These are phyloP conservation scores for Siniperca undulata DNA, from an alignment of 2,797 vertebrate genomes.

Conservation along the genomic window DNA sequence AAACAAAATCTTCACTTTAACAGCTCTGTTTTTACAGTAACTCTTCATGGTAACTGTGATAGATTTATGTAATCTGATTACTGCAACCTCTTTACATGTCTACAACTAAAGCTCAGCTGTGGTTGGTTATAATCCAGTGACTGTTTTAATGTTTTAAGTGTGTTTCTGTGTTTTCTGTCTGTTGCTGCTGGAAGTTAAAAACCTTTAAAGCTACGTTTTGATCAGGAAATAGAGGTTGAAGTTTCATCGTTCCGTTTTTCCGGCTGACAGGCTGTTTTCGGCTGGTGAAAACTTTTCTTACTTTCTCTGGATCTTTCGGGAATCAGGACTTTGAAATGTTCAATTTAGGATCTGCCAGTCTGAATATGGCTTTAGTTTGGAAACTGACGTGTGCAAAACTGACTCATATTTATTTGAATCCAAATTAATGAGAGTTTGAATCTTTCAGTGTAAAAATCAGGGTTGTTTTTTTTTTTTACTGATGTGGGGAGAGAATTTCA, in stretches of 20 bases:
- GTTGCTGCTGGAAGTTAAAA: not conserved
- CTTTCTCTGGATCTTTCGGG: not conserved
- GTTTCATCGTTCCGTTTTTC: not conserved
- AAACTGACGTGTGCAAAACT: not conserved
- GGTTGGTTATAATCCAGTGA: slow-evolving; percentile 12
- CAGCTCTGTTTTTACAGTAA: not conserved
- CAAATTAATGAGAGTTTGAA: not conserved
- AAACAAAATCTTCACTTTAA: not conserved
- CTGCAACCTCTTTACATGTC: slow-evolving; percentile 14
- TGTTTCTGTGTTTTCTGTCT: slow-evolving; percentile 18
- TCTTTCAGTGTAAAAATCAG: not conserved
- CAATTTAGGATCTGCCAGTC: not conserved
- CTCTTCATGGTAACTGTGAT: not conserved
- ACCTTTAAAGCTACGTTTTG: not conserved
- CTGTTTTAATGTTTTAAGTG: not conserved
- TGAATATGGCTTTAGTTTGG: not conserved
- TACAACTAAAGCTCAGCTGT: not conserved
- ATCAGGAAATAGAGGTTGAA: not conserved
- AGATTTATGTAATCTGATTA: slow-evolving; percentile 27
- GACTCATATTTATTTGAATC: not conserved
- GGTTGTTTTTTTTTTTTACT: not conserved
- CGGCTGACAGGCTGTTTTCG: not conserved
- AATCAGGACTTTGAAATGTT: not conserved
- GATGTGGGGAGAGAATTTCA: slow-evolving; percentile 1
- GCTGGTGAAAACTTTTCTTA: not conserved